A percentile compares a stretch with the other conserved stretches of the same genome.
Conservation (phyloP, 2,113 vertebrate species). For the Seriola dumerili region DNA sequence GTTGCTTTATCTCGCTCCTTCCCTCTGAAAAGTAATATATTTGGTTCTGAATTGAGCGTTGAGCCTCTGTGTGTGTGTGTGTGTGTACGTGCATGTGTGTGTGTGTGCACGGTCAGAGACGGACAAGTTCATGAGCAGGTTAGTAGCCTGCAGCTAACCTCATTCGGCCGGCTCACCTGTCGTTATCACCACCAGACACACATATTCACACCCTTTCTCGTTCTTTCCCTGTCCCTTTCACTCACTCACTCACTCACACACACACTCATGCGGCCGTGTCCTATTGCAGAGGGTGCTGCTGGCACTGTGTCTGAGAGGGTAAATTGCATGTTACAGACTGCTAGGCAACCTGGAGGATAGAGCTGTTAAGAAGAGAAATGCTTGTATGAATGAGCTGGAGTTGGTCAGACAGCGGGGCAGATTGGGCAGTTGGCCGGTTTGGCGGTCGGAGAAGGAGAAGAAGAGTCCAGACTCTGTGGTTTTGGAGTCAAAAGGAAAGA, state of each 20-base stretch:
- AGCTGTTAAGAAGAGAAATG: not conserved
- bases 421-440: not conserved
- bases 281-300: not conserved
- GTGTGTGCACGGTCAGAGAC: constrained; percentile 24
- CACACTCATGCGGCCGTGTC: constrained; percentile 1
- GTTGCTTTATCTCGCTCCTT: constrained; percentile 34
- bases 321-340: constrained; percentile 26
- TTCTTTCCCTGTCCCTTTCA: constrained; percentile 3
- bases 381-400: not conserved
- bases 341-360: not conserved
- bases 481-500: constrained; percentile 5
- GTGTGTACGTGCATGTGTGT: not conserved
- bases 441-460: not conserved
- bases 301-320: constrained; percentile 27
- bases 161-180: constrained; percentile 8
- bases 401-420: not conserved
- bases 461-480: not conserved
- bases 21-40: constrained; percentile 41
- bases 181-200: constrained; percentile 5
- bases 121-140: constrained; percentile 45
- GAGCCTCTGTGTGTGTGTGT: not conserved
- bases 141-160: constrained; percentile 52
- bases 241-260: constrained; percentile 6
- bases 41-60: constrained; percentile 21
- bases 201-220: not conserved